Evolutionary conservation across 2,888 invertebrate genomes (phyloP), one percentile per base, ranked within the genome.

Genomic region (Ormyrus rosae): DNA sequence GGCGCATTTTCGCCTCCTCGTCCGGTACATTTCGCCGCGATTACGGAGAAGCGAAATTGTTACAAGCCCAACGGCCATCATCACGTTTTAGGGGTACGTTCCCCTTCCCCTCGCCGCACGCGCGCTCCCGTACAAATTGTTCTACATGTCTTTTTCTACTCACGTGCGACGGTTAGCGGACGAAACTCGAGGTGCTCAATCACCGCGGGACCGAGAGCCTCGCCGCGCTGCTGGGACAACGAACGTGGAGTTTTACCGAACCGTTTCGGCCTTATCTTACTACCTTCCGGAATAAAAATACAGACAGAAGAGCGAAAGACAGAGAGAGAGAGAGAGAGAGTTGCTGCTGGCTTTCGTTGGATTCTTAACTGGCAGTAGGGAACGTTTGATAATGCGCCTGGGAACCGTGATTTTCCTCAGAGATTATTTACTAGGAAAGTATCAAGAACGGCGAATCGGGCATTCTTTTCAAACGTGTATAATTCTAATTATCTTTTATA

Each of bases 131-230:
- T 65, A 79, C 79, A 82, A 82, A 82, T 82, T 69, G 82, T 80
- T 80, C 76, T 73, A 82, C 80, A 55, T 77, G 80, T 77, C 77
- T 77, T 77, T 80, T 82, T 82, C 77, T 60, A 64, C 82, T 80
- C 81, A 79, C 81, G 81, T 81, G 82, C 77, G 67, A 71, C 68
- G 73, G 79, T 79, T 73, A 77, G 78, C 81, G 72, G 58, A 19
- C 60, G 72, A 68, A 50, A 53, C 74, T 56, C 56, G 75, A 50
- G 68, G 70, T 72, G 72, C 84, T 84, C 84, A 67, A 83, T 83
- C 84, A 84, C 82, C 81, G 60, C 45, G 55, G 53, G 60, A 55
- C 65, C 56, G 56, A 53, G 76, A 53, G 76, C 56, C 65, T 55
- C 50, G 60, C 61, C 61, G 56, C 13, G 19, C 10, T 9, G n/a